phyloP scores from a whole-genome alignment of 2,888 invertebrate genomes.

The Heliothis peltigera region DNA sequence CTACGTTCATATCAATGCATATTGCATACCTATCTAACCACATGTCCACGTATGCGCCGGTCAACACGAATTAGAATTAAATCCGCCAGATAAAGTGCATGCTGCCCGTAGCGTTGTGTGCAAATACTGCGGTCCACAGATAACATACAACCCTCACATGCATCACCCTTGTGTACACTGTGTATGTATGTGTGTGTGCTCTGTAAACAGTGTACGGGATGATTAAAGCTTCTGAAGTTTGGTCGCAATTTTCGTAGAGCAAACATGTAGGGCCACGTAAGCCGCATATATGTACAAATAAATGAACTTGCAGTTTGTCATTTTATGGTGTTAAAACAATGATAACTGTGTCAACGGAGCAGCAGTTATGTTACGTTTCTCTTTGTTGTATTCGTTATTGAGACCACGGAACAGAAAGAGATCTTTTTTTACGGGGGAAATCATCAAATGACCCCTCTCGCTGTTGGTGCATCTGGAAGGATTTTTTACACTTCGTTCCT shows the following conservation, averaged over 20 bases:
- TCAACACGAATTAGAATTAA: conserved; percentile 3
- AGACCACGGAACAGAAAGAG: too few species aligned
- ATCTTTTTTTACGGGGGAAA: too few species aligned
- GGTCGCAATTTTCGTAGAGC: not conserved
- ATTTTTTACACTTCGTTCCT: too few species aligned
- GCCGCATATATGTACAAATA: not conserved
- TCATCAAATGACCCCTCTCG: too few species aligned
- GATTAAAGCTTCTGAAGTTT: not conserved
- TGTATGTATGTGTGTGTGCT: not conserved
- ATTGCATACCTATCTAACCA: too few species aligned
- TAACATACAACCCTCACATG: conserved; percentile 10
- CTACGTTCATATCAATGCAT: too few species aligned
- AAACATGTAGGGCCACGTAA: not conserved
- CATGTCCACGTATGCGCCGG: not conserved
- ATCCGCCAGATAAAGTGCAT: conserved; percentile 9
- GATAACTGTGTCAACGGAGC: too few species aligned
- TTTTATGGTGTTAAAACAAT: too few species aligned
- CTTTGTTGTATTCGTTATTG: too few species aligned
- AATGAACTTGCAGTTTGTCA: not conserved
- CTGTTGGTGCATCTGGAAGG: too few species aligned
- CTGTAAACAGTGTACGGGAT: not conserved
- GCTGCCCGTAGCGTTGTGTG: not conserved
- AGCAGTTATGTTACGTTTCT: too few species aligned
- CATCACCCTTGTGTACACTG: not conserved
- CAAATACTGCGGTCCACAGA: conserved; percentile 34